Percentiles rank a stretch among this genome's conserved stretches.
These are phyloP conservation scores for Platalea minor DNA, from an alignment of 2,797 vertebrate species.

Conservation along the genomic window DNA sequence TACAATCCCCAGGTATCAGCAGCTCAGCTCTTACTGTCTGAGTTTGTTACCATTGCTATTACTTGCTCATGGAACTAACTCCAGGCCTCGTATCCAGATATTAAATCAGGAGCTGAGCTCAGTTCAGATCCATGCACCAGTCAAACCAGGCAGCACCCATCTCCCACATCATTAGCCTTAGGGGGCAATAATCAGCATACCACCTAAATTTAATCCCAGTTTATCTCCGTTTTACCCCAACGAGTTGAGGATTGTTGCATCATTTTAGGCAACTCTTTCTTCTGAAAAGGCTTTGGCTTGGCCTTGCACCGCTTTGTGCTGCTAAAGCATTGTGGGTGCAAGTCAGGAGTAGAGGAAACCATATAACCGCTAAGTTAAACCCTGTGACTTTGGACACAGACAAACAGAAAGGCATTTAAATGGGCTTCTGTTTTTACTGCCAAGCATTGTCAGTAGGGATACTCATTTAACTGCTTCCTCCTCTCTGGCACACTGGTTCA, in stretches of 20 bases:
- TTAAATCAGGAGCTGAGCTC: background rate
- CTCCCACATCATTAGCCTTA: background rate
- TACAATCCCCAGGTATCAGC: conserved; percentile 33
- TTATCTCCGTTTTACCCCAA: background rate
- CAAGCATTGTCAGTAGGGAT: background rate
- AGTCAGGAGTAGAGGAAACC: background rate
- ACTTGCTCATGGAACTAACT: background rate
- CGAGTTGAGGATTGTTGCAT: background rate
- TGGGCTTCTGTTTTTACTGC: background rate
- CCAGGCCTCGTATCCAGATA: background rate
- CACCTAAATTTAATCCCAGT: background rate
- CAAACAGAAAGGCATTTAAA: background rate
- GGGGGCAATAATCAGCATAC: background rate
- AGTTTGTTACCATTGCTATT: background rate
- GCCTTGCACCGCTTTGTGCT: background rate
- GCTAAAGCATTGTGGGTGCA: background rate
- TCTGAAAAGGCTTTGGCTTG: background rate
- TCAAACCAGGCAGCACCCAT: background rate
- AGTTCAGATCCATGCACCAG: background rate
- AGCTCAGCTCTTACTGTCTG: background rate
- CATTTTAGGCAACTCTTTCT: background rate
- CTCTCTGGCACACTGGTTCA: background rate
- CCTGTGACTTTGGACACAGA: background rate
- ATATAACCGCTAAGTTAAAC: background rate
- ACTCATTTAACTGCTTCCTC: background rate